Base-by-base conservation (phyloP, 2,888 invertebrate genomes). In the Caenorhabditis drosophilae region DNA sequence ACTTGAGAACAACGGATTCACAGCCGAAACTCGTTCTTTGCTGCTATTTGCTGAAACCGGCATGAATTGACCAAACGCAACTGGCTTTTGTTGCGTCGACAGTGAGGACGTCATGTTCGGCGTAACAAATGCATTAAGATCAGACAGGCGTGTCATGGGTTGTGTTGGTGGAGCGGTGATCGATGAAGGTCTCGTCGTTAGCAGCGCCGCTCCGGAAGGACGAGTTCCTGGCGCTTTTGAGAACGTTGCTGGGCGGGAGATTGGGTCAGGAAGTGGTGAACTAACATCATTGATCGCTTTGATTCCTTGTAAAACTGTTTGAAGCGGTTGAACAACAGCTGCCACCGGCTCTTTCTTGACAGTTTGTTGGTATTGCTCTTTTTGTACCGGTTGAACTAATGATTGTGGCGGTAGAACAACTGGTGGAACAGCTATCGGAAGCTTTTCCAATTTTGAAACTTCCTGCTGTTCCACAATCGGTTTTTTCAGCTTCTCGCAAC, bases 181-280 rank as follows among this genome's bases (percentile, higher is more conserved):
- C 16, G 45, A 11, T n/a, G 45, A 11, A 9, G 18, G 46, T 23
- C 18, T 31, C 20, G 25, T 18, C 48, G 0, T 40, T n/a, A 15
- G 31, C 20, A n/a, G 58, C 15, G 18, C 27, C 11, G 26, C 4
- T 51, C 16, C 27, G 18, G 16, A 42, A 12, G 23, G 42, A 1
- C 44, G 50, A 9, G 63, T 26, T 36, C 62, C 52, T 1, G 57
- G 63, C 4, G 61, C 61, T 36, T 50, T 50, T 1, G 62, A 51
- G 20, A 57, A 56, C n/a, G 38, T 11, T 1, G 48, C 0, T 3
- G 42, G 27, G 11, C 47, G 48, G 16, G 23, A 15, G 27, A 54
- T 26, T 20, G 45, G 50, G 11, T 51, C 40, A 0, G 44, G 26
- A 18, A 23, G 20, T 12, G 40, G 51, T n/a, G n/a, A n/a, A n/a